Conservation (phyloP, 2,888 invertebrate species). For the Cremastobaeus sp. region DNA sequence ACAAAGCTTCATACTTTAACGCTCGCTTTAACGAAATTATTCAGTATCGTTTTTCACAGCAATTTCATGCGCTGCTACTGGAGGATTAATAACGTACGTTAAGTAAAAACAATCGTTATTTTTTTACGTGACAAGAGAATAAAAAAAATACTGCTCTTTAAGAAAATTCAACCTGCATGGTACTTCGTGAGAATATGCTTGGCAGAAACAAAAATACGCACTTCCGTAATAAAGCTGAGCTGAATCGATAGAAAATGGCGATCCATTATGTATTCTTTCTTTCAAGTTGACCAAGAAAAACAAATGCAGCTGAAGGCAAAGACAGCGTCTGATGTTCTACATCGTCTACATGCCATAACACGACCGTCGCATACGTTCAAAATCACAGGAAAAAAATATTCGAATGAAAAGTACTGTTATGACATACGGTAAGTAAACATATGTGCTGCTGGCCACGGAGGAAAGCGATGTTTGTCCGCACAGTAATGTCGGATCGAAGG, state of each 20-base stretch:
- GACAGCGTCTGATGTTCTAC: conserved; percentile 30
- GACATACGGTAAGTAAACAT: conserved; percentile 50
- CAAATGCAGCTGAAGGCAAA: conserved; percentile 36
- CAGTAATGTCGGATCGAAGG: conserved; percentile 7
- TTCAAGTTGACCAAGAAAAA: conserved; percentile 43
- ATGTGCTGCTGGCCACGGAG: conserved; percentile 16
- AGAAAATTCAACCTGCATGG: background rate
- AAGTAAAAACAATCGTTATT: too few relatives aligned
- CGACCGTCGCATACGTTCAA: conserved; percentile 32
- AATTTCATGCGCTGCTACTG: too few relatives aligned
- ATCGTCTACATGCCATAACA: conserved; percentile 33
- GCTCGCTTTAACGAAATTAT: too few relatives aligned
- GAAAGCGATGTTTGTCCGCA: conserved; percentile 24
- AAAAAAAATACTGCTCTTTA: background rate
- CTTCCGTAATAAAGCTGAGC: conserved; percentile 27
- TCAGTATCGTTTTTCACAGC: too few relatives aligned
- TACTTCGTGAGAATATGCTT: conserved; percentile 16
- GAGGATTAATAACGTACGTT: too few relatives aligned
- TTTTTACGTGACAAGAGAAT: too few relatives aligned
- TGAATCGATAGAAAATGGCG: conserved; percentile 27
- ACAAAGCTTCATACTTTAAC: too few relatives aligned
- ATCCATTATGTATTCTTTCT: conserved; percentile 42
- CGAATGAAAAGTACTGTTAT: conserved; percentile 54
- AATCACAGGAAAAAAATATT: conserved; percentile 28
- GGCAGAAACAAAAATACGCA: conserved; percentile 28